Percentiles rank a stretch among this genome's conserved stretches.
Conservation (phyloP, 2,888 invertebrate genomes). For the Phytoseiulus persimilis region DNA sequence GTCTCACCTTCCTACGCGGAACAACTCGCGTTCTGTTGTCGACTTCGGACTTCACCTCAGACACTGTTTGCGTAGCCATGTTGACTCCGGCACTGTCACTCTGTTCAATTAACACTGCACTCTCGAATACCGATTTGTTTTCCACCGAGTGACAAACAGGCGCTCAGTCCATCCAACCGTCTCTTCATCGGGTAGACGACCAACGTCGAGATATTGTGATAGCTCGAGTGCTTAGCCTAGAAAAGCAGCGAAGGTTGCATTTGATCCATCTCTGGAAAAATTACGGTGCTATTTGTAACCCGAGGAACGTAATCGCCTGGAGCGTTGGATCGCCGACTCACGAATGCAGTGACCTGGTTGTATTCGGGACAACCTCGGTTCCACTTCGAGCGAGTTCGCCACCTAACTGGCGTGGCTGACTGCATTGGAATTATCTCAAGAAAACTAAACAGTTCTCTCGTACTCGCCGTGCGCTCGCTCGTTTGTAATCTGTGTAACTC, state of each 20-base stretch:
- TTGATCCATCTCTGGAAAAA: neutral
- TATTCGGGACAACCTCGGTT: neutral
- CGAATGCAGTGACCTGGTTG: neutral
- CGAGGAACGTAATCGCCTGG: neutral
- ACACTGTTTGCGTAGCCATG: neutral
- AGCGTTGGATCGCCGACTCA: neutral
- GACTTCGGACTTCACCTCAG: neutral
- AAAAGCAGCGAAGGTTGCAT: neutral
- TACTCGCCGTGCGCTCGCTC: neutral
- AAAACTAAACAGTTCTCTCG: neutral
- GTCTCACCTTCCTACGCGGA: neutral
- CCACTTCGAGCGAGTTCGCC: neutral
- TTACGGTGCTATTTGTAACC: neutral
- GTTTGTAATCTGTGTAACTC: neutral
- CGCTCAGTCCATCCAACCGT: neutral
- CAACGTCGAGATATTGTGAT: neutral
- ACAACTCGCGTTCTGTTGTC: neutral
- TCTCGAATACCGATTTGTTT: neutral
- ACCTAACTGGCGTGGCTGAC: neutral
- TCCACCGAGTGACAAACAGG: neutral
- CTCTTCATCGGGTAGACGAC: neutral
- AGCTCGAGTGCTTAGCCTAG: neutral
- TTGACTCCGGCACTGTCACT: neutral
- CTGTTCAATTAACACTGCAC: neutral
- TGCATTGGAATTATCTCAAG: neutral